Percentiles rank a stretch among this genome's conserved stretches.
phyloP scores from a whole-genome alignment of 2,888 invertebrate genomes.

The Drosophila silvestris region DNA sequence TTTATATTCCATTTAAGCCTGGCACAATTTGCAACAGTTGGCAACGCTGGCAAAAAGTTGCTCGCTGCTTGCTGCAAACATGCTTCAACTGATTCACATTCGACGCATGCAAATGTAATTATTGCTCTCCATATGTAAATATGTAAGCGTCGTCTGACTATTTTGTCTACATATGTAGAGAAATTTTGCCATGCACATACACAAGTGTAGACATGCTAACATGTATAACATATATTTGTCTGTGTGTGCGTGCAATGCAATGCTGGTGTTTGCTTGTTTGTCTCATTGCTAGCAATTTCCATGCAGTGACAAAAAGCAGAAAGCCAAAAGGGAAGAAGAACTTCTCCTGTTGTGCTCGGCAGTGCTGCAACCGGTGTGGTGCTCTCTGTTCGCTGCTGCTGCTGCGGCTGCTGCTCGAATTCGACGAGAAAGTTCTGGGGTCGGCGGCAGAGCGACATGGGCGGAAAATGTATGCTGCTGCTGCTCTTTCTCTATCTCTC shows the following conservation, averaged over 20 bases:
- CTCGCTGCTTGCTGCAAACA: background rate
- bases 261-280: conserved; percentile 30
- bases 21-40: conserved; percentile 58
- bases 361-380: conserved; percentile 28
- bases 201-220: conserved; percentile 4
- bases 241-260: conserved; percentile 33
- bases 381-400: background rate
- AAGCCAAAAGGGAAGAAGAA: conserved; percentile 23
- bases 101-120: conserved; percentile 23
- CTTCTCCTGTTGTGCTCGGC: conserved; percentile 4
- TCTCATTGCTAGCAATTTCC: conserved; percentile 52
- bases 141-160: conserved; percentile 24
- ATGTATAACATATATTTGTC: conserved; percentile 14
- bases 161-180: conserved; percentile 36
- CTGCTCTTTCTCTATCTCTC: background rate
- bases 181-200: conserved; percentile 26
- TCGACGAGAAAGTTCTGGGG: conserved; percentile 57
- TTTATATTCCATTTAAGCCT: background rate
- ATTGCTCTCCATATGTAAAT: conserved; percentile 13
- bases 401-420: conserved; percentile 15
- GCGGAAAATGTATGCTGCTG: conserved; percentile 28
- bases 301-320: conserved; percentile 36
- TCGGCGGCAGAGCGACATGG: conserved; percentile 31
- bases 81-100: background rate
- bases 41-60: conserved; percentile 23